Conservation (phyloP, 2,888 invertebrate species). For the Leucozona laternaria region DNA sequence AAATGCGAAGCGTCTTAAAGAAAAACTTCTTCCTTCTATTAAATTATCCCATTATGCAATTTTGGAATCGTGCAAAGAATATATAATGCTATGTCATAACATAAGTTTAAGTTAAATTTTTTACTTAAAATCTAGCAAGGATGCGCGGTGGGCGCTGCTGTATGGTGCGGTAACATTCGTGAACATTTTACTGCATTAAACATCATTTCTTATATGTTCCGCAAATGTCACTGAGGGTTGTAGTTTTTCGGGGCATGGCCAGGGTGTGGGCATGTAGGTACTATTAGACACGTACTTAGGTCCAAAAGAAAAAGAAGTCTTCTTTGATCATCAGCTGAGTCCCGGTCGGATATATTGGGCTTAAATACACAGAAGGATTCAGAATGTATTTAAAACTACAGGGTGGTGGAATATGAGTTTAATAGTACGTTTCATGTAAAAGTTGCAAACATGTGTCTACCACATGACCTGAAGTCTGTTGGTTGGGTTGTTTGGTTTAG, state of each 20-base stretch:
- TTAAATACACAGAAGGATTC: conserved; percentile 29
- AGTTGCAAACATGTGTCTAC: conserved; percentile 57
- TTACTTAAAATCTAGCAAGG: conserved; percentile 50
- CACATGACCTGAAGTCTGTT: conserved; percentile 27
- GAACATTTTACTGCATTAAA: conserved; percentile 66
- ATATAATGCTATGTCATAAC: conserved; percentile 71
- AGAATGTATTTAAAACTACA: conserved; percentile 13
- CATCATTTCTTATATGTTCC: conserved; percentile 45
- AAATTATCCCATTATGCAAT: conserved; percentile 80
- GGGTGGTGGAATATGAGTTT: conserved; percentile 21
- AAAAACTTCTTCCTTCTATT: conserved; percentile 77
- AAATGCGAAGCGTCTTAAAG: conserved; percentile 67
- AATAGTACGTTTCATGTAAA: conserved; percentile 53
- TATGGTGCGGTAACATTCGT: conserved; percentile 38
- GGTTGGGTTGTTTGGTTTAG: conserved; percentile 25
- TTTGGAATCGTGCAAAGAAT: conserved; percentile 79
- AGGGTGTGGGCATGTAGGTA: conserved; percentile 5
- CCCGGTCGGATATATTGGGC: conserved; percentile 44
- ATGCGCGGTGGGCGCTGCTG: conserved; percentile 17
- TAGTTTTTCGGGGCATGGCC: neutral
- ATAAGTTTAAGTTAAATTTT: conserved; percentile 72
- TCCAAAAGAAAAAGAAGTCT: conserved; percentile 31
- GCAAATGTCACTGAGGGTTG: conserved; percentile 48
- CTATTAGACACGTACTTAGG: conserved; percentile 49
- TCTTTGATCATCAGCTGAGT: conserved; percentile 69